Base-by-base conservation (phyloP, 2,113 vertebrate genomes). In the Paramormyrops kingsleyae region DNA sequence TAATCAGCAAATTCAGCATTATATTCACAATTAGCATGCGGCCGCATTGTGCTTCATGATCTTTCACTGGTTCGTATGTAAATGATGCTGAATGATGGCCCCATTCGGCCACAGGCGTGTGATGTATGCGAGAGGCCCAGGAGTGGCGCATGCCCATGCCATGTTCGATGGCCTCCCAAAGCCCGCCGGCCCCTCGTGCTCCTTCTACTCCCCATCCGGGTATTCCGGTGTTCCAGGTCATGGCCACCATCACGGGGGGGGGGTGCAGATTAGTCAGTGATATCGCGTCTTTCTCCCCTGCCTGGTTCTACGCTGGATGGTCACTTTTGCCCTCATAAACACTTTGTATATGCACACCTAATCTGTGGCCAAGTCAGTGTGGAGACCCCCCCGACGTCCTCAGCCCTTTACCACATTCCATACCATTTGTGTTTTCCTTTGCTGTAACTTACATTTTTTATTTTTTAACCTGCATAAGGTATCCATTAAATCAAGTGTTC, bases 1-100 rank as follows among this genome's bases (percentile, higher is more conserved):
- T 99, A 98, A 99, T 98, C 98, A 97, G 97, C 96, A 98, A 99
- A 99, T 98, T 97, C 97, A 97, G 97, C 97, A 97, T 97, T 97
- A 96, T 97, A 96, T 97, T 97, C 96, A 95, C 97, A 98, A 97
- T 97, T 97, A 97, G 97, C 96, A 97, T 97, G 97, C 95, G 96
- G 97, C 96, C 96, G 97, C 97, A 97, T 97, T 97, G 47, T 97
- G 97, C 96, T 96, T 97, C 97, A 96, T 96, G 97, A 97, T 97
- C 97, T 95, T 97, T 96, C 96, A 97, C 97, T 98, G 97, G 97
- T 97, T 98, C 97, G 97, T 97, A 97, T 98, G 97, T 97, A 98
- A 98, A 99, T 98, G 97, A 98, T 97, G 97, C 96, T 97, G 97
- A 97, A 95, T 95, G 97, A 99, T 98, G 98, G 96, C 97, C 97